A percentile compares a stretch with the other conserved stretches of the same genome.
These are phyloP conservation scores for Platygyra sinensis DNA, from an alignment of 64 coral and sea anemone species.

Conservation along the genomic window DNA sequence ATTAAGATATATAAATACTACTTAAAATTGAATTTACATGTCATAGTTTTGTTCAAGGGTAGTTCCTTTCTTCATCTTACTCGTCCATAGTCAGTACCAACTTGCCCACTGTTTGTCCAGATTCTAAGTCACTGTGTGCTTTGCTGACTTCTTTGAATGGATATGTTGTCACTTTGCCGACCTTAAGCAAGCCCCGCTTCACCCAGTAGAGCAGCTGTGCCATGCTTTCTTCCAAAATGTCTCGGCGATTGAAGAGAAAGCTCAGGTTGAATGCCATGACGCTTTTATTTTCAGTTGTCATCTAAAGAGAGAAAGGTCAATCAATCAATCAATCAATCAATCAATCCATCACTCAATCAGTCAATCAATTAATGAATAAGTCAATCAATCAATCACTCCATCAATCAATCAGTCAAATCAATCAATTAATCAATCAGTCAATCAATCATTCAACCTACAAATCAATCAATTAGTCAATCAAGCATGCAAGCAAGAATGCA, in stretches of 20 bases:
- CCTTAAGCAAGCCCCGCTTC: constrained; percentile 63
- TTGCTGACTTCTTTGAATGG: constrained; percentile 69
- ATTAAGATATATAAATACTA: no score
- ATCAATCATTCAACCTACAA: not conserved
- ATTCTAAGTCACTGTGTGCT: constrained; percentile 93
- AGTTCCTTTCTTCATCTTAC: not conserved
- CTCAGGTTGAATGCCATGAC: constrained; percentile 97
- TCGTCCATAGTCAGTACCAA: constrained; percentile 88
- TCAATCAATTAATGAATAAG: not conserved
- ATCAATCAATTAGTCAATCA: not conserved
- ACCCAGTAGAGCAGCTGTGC: constrained; percentile 79
- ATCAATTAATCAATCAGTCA: not conserved
- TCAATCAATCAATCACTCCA: not conserved
- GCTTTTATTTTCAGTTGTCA: constrained; percentile 91
- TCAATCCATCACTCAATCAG: no score
- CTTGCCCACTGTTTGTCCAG: constrained; percentile 93
- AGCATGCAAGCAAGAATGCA: no score
- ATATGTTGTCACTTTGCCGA: constrained; percentile 80
- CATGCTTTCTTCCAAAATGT: constrained; percentile 83
- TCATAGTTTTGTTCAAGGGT: no score
- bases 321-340: not conserved
- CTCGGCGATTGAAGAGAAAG: constrained; percentile 83
- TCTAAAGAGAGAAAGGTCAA: constrained; percentile 27
- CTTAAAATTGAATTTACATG: no score
- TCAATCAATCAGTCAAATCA: not conserved